Conservation (phyloP, 2,113 vertebrate genomes). For the Gadus chalcogrammus region DNA sequence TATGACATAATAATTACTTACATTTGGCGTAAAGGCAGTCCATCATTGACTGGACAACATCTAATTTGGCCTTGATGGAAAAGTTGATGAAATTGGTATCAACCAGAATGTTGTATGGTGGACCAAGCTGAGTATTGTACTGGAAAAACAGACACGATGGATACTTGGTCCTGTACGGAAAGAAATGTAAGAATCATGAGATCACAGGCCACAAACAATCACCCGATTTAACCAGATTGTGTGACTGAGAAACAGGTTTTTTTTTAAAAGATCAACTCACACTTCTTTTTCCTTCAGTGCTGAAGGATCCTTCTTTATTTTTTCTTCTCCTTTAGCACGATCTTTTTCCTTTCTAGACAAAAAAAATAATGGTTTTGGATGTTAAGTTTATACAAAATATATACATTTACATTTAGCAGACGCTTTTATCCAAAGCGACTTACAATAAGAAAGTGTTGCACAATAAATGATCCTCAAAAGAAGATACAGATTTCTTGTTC, state of each 20-base stretch:
- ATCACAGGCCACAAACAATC: no score
- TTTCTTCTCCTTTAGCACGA: constrained; percentile 77
- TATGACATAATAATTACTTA: constrained; percentile 63
- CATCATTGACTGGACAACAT: constrained; percentile 98
- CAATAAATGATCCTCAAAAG: no score
- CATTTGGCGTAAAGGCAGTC: constrained; percentile 98
- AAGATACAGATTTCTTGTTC: no score
- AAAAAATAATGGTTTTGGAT: constrained; percentile 6
- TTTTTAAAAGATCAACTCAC: constrained; percentile 66
- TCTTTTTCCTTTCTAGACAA: constrained; percentile 84
- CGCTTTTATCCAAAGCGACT: no score
- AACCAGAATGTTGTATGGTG: constrained; percentile 92
- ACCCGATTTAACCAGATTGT: no score
- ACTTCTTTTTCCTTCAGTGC: constrained; percentile 87
- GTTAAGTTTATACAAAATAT: no score
- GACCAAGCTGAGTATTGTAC: constrained; percentile 96
- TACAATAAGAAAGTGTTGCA: no score
- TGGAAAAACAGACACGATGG: constrained; percentile 98
- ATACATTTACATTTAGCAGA: no score
- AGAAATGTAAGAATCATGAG: constrained; percentile 3
- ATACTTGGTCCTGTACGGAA: constrained; percentile 79
- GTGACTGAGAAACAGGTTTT: no score
- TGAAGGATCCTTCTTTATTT: constrained; percentile 87
- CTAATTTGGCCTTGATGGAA: constrained; percentile 97
- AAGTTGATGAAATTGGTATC: constrained; percentile 99